These are phyloP conservation scores for Eupelmus urozonus DNA, from an alignment of 2,888 invertebrate species.

Conservation along the genomic window DNA sequence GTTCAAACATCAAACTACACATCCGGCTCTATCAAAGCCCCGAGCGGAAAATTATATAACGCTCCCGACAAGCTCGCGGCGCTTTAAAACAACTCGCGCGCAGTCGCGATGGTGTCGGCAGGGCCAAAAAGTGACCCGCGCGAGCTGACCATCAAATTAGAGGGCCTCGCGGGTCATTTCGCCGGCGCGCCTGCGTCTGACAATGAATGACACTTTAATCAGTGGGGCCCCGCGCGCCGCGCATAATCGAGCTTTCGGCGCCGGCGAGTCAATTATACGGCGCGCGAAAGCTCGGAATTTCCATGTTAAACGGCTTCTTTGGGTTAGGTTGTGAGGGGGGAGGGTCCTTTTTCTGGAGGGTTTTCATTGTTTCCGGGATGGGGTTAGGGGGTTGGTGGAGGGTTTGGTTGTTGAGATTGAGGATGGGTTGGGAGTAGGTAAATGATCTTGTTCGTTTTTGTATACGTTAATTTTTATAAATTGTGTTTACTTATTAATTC, in stretches of 20 bases:
- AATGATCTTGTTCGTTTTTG: too few relatives aligned
- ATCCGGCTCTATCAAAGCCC: too few relatives aligned
- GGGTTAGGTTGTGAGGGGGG: too few relatives aligned
- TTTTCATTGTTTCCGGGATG: too few relatives aligned
- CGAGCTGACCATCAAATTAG: constrained; percentile 50
- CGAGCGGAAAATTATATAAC: too few relatives aligned
- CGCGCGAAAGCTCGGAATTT: constrained; percentile 29
- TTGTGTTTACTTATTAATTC: too few relatives aligned
- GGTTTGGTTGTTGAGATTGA: too few relatives aligned
- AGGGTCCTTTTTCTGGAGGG: background rate
- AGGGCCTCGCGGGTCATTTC: constrained; percentile 50
- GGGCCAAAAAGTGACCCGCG: constrained; percentile 36
- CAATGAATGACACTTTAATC: constrained; percentile 62
- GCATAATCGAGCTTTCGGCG: background rate
- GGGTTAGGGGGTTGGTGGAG: too few relatives aligned
- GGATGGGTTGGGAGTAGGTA: too few relatives aligned
- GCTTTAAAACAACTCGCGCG: constrained; percentile 19
- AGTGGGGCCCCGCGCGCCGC: constrained; percentile 36
- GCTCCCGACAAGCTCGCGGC: background rate
- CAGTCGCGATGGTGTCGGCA: background rate
- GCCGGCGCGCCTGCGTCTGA: constrained; percentile 53
- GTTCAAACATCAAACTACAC: too few relatives aligned
- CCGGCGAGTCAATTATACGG: constrained; percentile 40
- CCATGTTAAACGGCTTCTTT: constrained; percentile 38
- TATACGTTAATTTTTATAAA: too few relatives aligned